phyloP scores from a whole-genome alignment of 2,888 invertebrate genomes.

The Pyralis farinalis region DNA sequence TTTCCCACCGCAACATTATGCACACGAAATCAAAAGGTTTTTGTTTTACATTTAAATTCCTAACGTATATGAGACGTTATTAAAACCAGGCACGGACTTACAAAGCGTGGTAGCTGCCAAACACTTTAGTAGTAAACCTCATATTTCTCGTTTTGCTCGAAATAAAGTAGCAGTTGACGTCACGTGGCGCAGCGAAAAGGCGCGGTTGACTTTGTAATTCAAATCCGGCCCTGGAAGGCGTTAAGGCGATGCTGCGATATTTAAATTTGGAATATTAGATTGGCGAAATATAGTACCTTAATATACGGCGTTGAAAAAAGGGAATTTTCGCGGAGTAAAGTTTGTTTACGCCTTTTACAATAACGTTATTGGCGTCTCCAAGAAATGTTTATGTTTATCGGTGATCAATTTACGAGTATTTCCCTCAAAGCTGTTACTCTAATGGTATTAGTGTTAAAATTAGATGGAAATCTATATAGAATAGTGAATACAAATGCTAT shows the following conservation, averaged over 20 bases:
- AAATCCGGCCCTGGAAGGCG: constrained; percentile 52
- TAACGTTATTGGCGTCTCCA: too few relatives aligned
- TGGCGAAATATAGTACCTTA: constrained; percentile 47
- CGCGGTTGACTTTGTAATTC: constrained; percentile 69
- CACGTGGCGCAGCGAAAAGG: constrained; percentile 44
- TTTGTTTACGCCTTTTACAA: constrained; percentile 4
- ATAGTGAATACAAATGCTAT: too few relatives aligned
- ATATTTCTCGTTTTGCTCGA: constrained; percentile 27
- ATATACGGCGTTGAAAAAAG: constrained; percentile 26
- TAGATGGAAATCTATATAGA: too few relatives aligned
- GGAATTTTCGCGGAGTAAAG: constrained; percentile 10
- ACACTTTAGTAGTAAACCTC: constrained; percentile 24
- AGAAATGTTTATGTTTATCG: too few relatives aligned
- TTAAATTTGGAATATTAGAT: constrained; percentile 69
- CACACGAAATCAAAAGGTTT: too few relatives aligned
- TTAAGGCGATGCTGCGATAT: constrained; percentile 57
- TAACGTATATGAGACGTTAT: constrained; percentile 26
- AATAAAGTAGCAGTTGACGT: constrained; percentile 14
- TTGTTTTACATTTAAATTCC: constrained; percentile 21
- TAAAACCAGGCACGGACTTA: constrained; percentile 22
- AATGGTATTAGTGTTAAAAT: too few relatives aligned
- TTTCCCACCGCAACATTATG: too few relatives aligned
- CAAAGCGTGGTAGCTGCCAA: constrained; percentile 18
- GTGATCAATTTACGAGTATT: too few relatives aligned
- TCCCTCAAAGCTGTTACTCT: too few relatives aligned